A percentile compares a stretch with the other conserved stretches of the same genome.
Evolutionary conservation across 2,888 invertebrate genomes (phyloP).

Genomic region (Furcula furcula): DNA sequence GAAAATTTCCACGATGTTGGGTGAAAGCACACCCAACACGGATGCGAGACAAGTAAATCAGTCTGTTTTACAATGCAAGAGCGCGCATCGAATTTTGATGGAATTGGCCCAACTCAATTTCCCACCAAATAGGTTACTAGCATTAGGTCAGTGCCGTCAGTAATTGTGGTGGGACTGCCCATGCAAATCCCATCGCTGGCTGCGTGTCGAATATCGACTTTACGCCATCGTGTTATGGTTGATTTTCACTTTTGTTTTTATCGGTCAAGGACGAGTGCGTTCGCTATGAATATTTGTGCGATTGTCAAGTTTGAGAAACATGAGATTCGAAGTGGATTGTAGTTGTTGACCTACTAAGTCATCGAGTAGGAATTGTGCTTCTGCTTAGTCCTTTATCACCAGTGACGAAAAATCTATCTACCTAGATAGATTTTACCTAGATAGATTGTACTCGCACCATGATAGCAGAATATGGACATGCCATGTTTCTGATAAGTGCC

Average conservation of each 20-base stretch:
- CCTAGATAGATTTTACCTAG: too few species aligned
- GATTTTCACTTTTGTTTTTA: slow-evolving; percentile 9
- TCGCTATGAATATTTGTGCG: background rate
- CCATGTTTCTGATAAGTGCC: too few species aligned
- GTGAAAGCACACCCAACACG: background rate
- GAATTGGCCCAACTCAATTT: slow-evolving; percentile 79
- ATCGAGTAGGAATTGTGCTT: too few species aligned
- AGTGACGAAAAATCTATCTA: too few species aligned
- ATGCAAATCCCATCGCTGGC: slow-evolving; percentile 47
- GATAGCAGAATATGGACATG: too few species aligned
- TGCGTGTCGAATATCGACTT: slow-evolving; percentile 20
- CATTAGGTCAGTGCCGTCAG: slow-evolving; percentile 61
- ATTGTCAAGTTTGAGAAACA: background rate
- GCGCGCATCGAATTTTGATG: slow-evolving; percentile 67
- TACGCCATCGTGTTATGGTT: slow-evolving; percentile 18
- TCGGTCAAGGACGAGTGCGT: slow-evolving; percentile 25
- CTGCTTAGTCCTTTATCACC: too few species aligned
- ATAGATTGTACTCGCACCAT: too few species aligned
- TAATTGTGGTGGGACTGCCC: slow-evolving; percentile 70
- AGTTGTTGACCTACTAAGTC: too few species aligned
- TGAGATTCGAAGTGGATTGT: background rate
- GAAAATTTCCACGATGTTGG: too few species aligned
- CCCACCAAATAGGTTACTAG: slow-evolving; percentile 66
- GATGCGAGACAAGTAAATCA: background rate
- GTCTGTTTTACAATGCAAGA: slow-evolving; percentile 72